Percentiles rank a stretch among this genome's conserved stretches.
These are phyloP conservation scores for Enteromius thamalakanensis DNA, from an alignment of 2,797 vertebrate species.

Conservation along the genomic window DNA sequence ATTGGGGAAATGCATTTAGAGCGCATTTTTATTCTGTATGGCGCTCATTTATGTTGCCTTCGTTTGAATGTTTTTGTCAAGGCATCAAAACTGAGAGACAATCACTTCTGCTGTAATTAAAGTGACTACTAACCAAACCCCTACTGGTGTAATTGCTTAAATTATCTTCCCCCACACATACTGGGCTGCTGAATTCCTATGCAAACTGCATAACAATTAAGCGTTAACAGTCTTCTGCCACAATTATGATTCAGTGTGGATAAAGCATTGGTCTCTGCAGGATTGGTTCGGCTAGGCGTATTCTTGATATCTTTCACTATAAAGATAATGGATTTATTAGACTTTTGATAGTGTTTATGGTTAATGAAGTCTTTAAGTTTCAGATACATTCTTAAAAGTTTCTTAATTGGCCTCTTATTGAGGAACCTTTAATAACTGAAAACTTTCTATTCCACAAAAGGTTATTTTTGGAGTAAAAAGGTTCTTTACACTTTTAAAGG, in stretches of 20 bases:
- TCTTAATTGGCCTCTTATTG: neutral
- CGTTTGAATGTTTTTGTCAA: conserved; percentile 27
- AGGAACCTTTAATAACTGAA: neutral
- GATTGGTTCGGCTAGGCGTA: neutral
- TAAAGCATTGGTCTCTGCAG: neutral
- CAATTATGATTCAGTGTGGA: neutral
- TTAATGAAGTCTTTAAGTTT: neutral
- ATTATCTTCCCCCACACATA: conserved; percentile 1
- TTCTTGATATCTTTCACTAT: neutral
- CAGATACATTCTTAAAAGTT: neutral
- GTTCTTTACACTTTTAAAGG: no score
- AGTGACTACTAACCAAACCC: conserved; percentile 37
- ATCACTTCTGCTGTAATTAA: conserved; percentile 51
- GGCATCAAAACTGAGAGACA: conserved; percentile 27
- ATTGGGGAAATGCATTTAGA: neutral
- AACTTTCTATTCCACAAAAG: neutral
- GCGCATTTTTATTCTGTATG: conserved; percentile 5
- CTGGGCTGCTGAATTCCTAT: neutral
- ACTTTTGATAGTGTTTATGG: neutral
- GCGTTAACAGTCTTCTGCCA: neutral
- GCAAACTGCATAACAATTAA: conserved; percentile 1
- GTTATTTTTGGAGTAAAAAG: no score
- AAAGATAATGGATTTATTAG: neutral
- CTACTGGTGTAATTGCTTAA: conserved; percentile 34
- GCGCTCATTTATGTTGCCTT: neutral